phyloP scores from a whole-genome alignment of 2,888 invertebrate genomes.

The Amblyjoppa proteus region DNA sequence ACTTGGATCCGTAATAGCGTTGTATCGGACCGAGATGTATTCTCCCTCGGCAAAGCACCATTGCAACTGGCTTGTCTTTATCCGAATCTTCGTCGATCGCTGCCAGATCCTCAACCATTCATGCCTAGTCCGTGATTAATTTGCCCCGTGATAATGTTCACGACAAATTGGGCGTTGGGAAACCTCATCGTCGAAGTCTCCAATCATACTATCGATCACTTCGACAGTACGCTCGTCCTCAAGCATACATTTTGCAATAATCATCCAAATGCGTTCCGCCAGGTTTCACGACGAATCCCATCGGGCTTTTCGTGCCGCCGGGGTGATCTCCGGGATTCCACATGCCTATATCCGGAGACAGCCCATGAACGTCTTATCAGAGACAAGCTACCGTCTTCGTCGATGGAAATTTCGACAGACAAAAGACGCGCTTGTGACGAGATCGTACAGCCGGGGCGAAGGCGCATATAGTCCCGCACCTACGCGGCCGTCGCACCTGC shows the following conservation, averaged over 20 bases:
- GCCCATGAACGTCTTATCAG: not conserved
- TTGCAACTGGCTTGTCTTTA: not conserved
- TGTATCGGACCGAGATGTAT: not conserved
- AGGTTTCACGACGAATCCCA: not conserved
- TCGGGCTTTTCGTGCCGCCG: not conserved
- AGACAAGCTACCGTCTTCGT: not conserved
- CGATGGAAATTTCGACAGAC: slow-evolving; percentile 30
- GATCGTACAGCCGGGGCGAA: not conserved
- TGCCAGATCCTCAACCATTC: not conserved
- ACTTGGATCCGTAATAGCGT: not conserved
- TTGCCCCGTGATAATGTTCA: not conserved
- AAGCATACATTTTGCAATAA: slow-evolving; percentile 6
- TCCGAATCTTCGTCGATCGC: not conserved
- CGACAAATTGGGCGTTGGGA: not conserved
- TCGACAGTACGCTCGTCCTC: not conserved
- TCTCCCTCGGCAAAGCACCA: not conserved
- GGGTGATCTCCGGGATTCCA: not conserved
- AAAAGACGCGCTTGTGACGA: slow-evolving; percentile 30
- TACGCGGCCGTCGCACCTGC: not conserved
- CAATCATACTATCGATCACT: not conserved
- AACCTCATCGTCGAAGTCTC: not conserved
- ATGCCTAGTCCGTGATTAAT: not conserved
- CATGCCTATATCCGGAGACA: slow-evolving; percentile 13
- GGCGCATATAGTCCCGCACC: not conserved
- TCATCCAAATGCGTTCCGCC: not conserved